phyloP scores from a whole-genome alignment of 2,113 vertebrate species.

The Atractosteus spatula region DNA sequence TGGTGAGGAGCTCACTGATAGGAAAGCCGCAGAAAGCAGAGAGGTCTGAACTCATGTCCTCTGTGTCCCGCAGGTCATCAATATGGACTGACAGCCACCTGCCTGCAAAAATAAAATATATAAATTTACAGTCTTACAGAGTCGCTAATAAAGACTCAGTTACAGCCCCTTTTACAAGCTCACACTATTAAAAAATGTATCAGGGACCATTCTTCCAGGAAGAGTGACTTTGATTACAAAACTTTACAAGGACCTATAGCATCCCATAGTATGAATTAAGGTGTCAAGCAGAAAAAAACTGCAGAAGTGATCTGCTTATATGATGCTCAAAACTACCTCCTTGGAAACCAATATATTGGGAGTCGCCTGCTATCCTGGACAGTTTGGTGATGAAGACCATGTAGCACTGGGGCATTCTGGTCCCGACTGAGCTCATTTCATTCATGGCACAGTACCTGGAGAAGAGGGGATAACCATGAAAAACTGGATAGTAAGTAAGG shows the following conservation, averaged over 20 bases:
- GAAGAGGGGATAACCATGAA: not conserved
- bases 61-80: constrained; percentile 64
- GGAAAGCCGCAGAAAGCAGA: constrained; percentile 55
- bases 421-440: constrained; percentile 41
- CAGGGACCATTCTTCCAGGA: too few species aligned
- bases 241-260: too few species aligned
- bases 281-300: too few species aligned
- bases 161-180: too few species aligned
- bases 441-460: constrained; percentile 68
- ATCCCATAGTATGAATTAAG: too few species aligned
- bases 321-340: constrained; percentile 46
- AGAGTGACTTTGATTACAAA: too few species aligned
- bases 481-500: too few species aligned
- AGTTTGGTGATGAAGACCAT: constrained; percentile 66
- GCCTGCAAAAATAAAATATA: constrained; percentile 37
- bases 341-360: constrained; percentile 66
- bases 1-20: constrained; percentile 54
- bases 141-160: too few species aligned
- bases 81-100: constrained; percentile 63
- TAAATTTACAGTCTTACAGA: too few species aligned
- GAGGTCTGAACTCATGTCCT: constrained; percentile 63
- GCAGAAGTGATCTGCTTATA: too few species aligned
- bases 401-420: constrained; percentile 36
- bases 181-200: too few species aligned
- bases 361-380: constrained; percentile 51